Base-by-base conservation (phyloP, 2,113 vertebrate species). In the Plotosus lineatus region DNA sequence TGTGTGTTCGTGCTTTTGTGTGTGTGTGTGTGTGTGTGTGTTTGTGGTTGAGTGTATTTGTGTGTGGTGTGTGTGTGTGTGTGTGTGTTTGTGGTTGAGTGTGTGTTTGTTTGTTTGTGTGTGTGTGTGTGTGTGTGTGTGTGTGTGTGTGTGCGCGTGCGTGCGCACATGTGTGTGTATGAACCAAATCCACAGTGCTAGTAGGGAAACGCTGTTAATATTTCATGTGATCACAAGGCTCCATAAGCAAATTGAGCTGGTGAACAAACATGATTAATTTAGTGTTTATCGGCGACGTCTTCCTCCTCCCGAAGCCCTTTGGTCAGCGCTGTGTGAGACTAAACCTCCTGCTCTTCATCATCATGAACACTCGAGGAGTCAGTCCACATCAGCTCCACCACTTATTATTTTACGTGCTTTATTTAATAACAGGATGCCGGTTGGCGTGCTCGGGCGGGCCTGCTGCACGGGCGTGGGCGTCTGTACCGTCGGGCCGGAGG, bases 251-350 rank as follows among this genome's bases (percentile, higher is more conserved):
- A 98, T 96, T 96, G 90, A 90, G 94, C 90, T 93, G 90, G 89
- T 91, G 71, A 84, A 92, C 92, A 95, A 93, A 90, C 94, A 98
- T 99, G 95, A 97, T 97, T 97, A 98, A 98, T 98, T 98, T 95
- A 98, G 90, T 93, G 89, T 93, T 93, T 92, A 90, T 93, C 88
- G 2, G 26, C 26, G 56, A 48, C 40, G 55, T 33, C 31, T 33
- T 90, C 90, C 71, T 61, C 78, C 88, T 89, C 91, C 86, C 77
- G 80, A 86, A 89, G 87, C 89, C 91, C 88, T 36, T 79, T n/a
- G 51, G 89, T 84, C 91, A 89, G 87, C 91, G 82, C 90, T 89
- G 88, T 90, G 84, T 90, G 90, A 90, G 87, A 91, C 87, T 89
- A 88, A 92, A 90, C 87, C 83, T 88, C 86, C 85, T 83, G 82